Evolutionary conservation across 2,888 invertebrate species (phyloP).

Genomic region (Gymnoscelis rufifasciata): DNA sequence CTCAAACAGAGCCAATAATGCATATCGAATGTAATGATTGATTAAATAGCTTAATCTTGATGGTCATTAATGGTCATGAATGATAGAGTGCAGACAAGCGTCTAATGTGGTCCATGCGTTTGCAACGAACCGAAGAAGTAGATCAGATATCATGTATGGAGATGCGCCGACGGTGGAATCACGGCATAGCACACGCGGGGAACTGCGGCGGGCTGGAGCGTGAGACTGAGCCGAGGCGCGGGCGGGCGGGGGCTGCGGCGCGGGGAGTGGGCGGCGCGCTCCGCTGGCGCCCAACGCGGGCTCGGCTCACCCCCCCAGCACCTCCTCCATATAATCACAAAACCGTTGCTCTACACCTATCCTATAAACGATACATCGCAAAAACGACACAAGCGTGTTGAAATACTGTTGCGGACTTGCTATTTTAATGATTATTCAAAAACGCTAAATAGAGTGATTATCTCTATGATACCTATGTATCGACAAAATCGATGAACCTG

Average conservation of each 20-base stretch:
- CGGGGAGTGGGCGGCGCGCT: conserved; percentile 46
- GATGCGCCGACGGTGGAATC: conserved; percentile 61
- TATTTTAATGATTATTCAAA: not conserved
- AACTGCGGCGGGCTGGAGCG: conserved; percentile 57
- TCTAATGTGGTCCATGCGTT: conserved; percentile 76
- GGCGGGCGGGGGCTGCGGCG: conserved; percentile 36
- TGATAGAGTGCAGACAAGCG: conserved; percentile 67
- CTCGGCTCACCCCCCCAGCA: conserved; percentile 44
- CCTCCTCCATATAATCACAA: conserved; percentile 65
- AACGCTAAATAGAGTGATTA: not conserved
- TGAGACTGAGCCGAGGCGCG: conserved; percentile 55
- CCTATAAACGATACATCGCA: conserved; percentile 42
- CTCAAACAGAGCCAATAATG: conserved; percentile 26
- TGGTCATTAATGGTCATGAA: conserved; percentile 33
- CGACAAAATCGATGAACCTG: conserved; percentile 11
- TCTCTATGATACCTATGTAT: no score
- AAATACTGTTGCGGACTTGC: not conserved
- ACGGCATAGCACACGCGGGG: conserved; percentile 70
- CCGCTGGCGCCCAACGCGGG: conserved; percentile 54
- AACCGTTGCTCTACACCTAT: conserved; percentile 61
- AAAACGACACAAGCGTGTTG: conserved; percentile 21
- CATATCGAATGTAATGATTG: conserved; percentile 20
- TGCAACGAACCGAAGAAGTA: conserved; percentile 74
- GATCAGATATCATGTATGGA: conserved; percentile 64
- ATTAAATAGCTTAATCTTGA: conserved; percentile 23